Evolutionary conservation across 2,888 invertebrate species (phyloP), one percentile per base, ranked within the genome.

Genomic region (Hoplodrina blanda): DNA sequence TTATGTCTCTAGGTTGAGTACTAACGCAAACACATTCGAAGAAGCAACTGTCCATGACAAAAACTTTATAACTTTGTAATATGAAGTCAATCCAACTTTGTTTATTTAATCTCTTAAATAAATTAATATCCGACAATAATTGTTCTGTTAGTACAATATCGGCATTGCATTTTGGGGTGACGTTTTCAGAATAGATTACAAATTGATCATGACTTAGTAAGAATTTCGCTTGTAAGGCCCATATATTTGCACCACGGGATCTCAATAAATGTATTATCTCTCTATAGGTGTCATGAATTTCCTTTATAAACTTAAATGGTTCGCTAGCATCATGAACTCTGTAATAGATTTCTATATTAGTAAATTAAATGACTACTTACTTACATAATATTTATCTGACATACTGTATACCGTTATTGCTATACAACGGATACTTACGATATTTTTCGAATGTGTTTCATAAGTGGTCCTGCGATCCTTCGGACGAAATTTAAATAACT

Each of bases 31-130:
- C 89, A 71, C 94, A 95, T 59, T 96, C 95, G 85, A 94, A 94
- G 74, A 95, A 95, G 75, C 96, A 94, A 80, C 95, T 92, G 17
- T 93, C 93, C 84, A 97, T 89, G 8, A 96, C 89, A 56, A 97
- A 96, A 30, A 96, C 94, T 90, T 97, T 97, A 83, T 96, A 97
- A 55, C 96, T 96, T 89, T 97, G 97, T 66, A 97, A 87, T 81
- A 97, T 92, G 49, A 97, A 90, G 85, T 97, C 97, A 20, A 97
- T 82, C 97, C 97, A 97, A 74, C 94, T 94, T 87, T 95, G 96
- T 84, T 95, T 96, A 76, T 90, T 93, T 50, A 95, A 83, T 80
- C 95, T 91, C 37, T 92, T 78, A 78, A 89, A 96, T 72, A 94
- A 86, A 33, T 78, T 73, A 3, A 79, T 63, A 78, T 95, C 89